These are phyloP conservation scores for Aix galericulata DNA, from an alignment of 2,113 vertebrate species.

Conservation along the genomic window DNA sequence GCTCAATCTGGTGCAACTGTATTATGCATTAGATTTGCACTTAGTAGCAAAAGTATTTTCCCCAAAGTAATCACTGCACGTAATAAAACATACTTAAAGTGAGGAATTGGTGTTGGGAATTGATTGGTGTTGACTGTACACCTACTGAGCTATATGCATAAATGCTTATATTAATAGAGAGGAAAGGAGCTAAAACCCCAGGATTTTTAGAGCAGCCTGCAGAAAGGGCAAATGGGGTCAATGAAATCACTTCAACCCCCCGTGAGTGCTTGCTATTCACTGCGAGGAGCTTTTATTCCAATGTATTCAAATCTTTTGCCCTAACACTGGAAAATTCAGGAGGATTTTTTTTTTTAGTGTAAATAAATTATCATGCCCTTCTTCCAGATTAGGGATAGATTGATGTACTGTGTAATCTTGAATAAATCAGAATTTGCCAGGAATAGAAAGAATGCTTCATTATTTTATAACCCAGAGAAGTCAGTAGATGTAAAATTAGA, in stretches of 20 bases:
- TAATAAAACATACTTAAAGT: background rate
- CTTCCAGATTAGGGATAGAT: slow-evolving; percentile 30
- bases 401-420: slow-evolving; percentile 1
- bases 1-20: background rate
- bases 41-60: background rate
- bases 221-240: background rate
- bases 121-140: background rate
- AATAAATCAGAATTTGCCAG: slow-evolving; percentile 8
- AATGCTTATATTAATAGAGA: background rate
- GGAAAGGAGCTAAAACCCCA: background rate
- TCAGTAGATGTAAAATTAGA: slow-evolving; percentile 49
- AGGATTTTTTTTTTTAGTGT: background rate
- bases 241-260: background rate
- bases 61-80: background rate
- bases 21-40: background rate
- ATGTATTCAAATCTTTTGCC: background rate
- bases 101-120: background rate
- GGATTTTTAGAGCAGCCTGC: background rate
- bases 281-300: background rate
- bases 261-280: background rate
- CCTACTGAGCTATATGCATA: background rate
- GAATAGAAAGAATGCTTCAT: slow-evolving; percentile 51
- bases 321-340: background rate
- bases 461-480: slow-evolving; percentile 46
- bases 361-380: slow-evolving; percentile 50